Evolutionary conservation across 2,888 invertebrate genomes (phyloP).

Genomic region (Calliopum simillimum): DNA sequence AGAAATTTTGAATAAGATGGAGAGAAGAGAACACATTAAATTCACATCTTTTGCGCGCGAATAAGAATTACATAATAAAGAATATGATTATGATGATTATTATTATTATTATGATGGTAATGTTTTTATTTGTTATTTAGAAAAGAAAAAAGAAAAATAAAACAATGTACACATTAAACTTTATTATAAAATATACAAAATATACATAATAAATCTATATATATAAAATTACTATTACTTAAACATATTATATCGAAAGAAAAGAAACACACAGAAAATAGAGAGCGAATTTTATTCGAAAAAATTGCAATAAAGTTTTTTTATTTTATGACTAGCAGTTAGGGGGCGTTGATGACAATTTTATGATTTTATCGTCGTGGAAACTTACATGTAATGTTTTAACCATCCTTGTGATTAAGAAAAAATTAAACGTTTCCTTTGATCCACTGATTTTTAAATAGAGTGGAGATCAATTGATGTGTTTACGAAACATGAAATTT

Average conservation of each 20-base stretch:
- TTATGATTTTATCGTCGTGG: too few species aligned
- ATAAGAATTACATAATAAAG: slow-evolving; percentile 6
- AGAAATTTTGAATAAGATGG: slow-evolving; percentile 7
- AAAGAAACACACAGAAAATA: slow-evolving; percentile 26
- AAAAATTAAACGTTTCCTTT: too few species aligned
- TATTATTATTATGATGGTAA: slow-evolving; percentile 7
- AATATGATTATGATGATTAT: slow-evolving; percentile 15
- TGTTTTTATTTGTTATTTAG: slow-evolving; percentile 38
- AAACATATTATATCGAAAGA: slow-evolving; percentile 15
- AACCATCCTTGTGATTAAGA: too few species aligned
- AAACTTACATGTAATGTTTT: too few species aligned
- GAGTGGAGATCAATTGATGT: too few species aligned
- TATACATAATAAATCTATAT: slow-evolving; percentile 35
- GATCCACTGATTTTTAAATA: too few species aligned
- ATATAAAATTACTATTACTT: slow-evolving; percentile 29
- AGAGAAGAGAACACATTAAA: slow-evolving; percentile 6
- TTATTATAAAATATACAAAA: slow-evolving; percentile 37
- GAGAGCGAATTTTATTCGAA: slow-evolving; percentile 32
- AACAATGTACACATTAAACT: slow-evolving; percentile 40
- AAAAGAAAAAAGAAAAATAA: slow-evolving; percentile 28
- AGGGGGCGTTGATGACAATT: too few species aligned
- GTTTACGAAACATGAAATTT: too few species aligned
- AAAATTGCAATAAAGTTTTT: not conserved
- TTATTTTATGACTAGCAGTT: too few species aligned
- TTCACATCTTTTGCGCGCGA: slow-evolving; percentile 12